phyloP scores from a whole-genome alignment of 2,888 invertebrate species.

The Cynaeus angustus region DNA sequence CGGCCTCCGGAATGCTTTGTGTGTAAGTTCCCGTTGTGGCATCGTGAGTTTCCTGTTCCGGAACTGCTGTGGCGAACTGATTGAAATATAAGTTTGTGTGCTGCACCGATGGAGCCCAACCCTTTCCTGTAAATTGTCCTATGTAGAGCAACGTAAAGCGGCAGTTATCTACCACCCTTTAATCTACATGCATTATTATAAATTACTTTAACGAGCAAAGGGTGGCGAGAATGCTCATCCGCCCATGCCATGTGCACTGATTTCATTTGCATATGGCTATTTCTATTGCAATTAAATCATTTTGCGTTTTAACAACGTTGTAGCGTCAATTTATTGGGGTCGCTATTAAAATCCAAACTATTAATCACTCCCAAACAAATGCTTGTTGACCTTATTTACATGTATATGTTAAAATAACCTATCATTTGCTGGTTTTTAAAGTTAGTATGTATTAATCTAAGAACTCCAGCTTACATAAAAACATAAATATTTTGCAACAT shows the following conservation, averaged over 20 bases:
- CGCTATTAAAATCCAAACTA: slow-evolving; percentile 5
- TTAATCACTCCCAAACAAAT: not conserved
- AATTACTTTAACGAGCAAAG: slow-evolving; percentile 43
- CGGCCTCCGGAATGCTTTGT: slow-evolving; percentile 49
- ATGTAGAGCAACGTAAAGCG: slow-evolving; percentile 36
- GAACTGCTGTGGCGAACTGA: slow-evolving; percentile 58
- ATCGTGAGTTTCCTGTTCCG: slow-evolving; percentile 50
- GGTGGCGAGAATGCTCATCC: slow-evolving; percentile 24
- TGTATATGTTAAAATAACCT: too few species aligned
- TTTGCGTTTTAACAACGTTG: slow-evolving; percentile 19
- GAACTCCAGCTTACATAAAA: too few species aligned
- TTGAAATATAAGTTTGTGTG: slow-evolving; percentile 59
- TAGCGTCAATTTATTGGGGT: slow-evolving; percentile 19
- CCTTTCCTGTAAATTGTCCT: slow-evolving; percentile 64
- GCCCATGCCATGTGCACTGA: slow-evolving; percentile 29
- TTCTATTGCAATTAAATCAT: slow-evolving; percentile 30
- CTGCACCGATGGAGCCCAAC: slow-evolving; percentile 67
- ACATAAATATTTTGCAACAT: too few species aligned
- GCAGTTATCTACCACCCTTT: slow-evolving; percentile 32
- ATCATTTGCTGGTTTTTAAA: too few species aligned
- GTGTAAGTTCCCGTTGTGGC: slow-evolving; percentile 50
- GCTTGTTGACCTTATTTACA: too few species aligned
- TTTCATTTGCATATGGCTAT: slow-evolving; percentile 31
- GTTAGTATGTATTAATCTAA: too few species aligned
- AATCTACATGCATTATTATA: slow-evolving; percentile 45